Conservation (phyloP, 2,113 vertebrate genomes). For the Beaufortia kweichowensis region DNA sequence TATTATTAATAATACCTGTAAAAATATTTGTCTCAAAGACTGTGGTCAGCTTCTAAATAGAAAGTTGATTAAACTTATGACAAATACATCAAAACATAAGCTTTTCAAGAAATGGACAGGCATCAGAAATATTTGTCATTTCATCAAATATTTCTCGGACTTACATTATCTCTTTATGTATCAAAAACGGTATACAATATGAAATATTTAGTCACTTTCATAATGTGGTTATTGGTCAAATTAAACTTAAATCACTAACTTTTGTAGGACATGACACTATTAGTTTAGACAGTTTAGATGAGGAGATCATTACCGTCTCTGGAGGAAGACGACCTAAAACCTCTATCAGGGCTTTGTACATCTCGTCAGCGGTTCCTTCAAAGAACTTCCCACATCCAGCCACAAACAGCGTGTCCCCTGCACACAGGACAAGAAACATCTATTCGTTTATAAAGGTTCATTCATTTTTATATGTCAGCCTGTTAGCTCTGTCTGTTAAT, state of each 20-base stretch:
- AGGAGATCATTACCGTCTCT: conserved; percentile 76
- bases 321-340: conserved; percentile 86
- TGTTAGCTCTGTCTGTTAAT: not conserved
- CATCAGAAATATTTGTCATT: too few relatives aligned
- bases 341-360: conserved; percentile 91
- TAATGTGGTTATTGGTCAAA: too few relatives aligned
- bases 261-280: not conserved
- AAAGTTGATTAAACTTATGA: too few relatives aligned
- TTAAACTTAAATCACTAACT: not conserved
- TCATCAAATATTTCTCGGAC: too few relatives aligned
- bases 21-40: too few relatives aligned
- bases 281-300: not conserved
- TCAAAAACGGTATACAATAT: too few relatives aligned
- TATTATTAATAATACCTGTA: too few relatives aligned
- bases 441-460: not conserved
- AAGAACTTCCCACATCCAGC: conserved; percentile 98
- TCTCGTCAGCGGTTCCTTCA: conserved; percentile 93
- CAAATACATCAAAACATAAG: too few relatives aligned
- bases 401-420: conserved; percentile 95
- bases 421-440: not conserved
- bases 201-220: too few relatives aligned
- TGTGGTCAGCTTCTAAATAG: too few relatives aligned
- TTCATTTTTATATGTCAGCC: not conserved
- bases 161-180: too few relatives aligned
- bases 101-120: too few relatives aligned